A percentile compares a stretch with the other conserved stretches of the same genome.
Evolutionary conservation across 2,113 vertebrate genomes (phyloP).

Genomic region (Rynchops niger): DNA sequence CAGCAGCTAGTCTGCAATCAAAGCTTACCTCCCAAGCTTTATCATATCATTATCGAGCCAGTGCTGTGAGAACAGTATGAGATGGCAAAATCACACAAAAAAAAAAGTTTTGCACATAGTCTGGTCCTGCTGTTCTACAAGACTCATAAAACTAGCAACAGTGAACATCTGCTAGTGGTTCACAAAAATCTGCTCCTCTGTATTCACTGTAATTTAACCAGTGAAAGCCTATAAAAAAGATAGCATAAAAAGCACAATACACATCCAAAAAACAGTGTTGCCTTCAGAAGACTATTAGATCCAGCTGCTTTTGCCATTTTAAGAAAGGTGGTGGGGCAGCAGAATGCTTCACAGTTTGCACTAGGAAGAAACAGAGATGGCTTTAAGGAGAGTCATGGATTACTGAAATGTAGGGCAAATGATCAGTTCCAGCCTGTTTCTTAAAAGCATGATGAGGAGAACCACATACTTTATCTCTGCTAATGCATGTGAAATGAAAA

Average conservation of each 20-base stretch:
- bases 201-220: background rate
- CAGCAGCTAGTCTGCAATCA: conserved; percentile 12
- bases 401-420: background rate
- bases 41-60: background rate
- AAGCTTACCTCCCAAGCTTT: conserved; percentile 32
- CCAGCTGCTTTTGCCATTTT: background rate
- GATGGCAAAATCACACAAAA: conserved; percentile 17
- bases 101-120: background rate
- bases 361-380: background rate
- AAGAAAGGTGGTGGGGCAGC: background rate
- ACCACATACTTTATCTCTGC: background rate
- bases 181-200: background rate
- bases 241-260: background rate
- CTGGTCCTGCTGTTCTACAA: conserved; percentile 50
- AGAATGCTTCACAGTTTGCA: background rate
- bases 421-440: background rate
- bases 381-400: background rate
- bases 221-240: background rate
- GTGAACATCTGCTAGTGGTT: background rate
- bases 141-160: conserved; percentile 3
- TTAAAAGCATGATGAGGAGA: background rate
- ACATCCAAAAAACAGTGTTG: background rate
- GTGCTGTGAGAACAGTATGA: conserved; percentile 51
- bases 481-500: background rate
- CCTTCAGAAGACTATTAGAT: background rate